A percentile compares a stretch with the other conserved stretches of the same genome.
These are phyloP conservation scores for Silurus glanis DNA, from an alignment of 2,113 vertebrate species.

Conservation along the genomic window DNA sequence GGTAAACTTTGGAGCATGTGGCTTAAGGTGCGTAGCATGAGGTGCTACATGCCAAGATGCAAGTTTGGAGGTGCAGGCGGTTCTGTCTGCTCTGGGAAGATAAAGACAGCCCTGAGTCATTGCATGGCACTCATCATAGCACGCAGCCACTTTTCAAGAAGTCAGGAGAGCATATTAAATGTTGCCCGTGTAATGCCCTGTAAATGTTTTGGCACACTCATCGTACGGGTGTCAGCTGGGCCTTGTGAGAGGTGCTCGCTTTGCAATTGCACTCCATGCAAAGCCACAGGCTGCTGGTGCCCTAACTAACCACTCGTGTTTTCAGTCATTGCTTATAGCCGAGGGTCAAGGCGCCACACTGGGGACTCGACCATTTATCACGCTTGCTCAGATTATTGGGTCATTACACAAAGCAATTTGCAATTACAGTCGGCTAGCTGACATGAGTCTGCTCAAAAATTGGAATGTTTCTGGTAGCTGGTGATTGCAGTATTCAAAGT, in stretches of 20 bases:
- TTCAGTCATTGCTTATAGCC: conserved; percentile 42
- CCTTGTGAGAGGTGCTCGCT: neutral
- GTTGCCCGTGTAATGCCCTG: conserved; percentile 12
- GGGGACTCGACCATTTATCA: conserved; percentile 46
- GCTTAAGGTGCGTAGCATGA: neutral
- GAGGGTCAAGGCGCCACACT: conserved; percentile 40
- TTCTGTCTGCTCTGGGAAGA: conserved; percentile 39
- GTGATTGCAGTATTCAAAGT: neutral
- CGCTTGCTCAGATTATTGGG: conserved; percentile 50
- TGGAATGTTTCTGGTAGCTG: conserved; percentile 22
- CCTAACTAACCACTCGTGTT: conserved; percentile 28
- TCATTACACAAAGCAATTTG: conserved; percentile 51
- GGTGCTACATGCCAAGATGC: neutral
- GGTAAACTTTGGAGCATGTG: neutral
- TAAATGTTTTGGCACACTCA: conserved; percentile 30
- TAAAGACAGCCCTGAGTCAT: conserved; percentile 33
- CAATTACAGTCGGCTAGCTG: conserved; percentile 23
- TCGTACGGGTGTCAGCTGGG: neutral
- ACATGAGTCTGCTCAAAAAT: conserved; percentile 31
- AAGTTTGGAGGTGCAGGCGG: conserved; percentile 12
- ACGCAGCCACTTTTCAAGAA: conserved; percentile 29
- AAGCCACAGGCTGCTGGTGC: conserved; percentile 33
- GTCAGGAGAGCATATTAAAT: conserved; percentile 24
- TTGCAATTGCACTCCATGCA: neutral
- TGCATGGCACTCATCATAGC: conserved; percentile 25